Evolutionary conservation across 2,888 invertebrate genomes (phyloP).

Genomic region (Hipparchia semele): DNA sequence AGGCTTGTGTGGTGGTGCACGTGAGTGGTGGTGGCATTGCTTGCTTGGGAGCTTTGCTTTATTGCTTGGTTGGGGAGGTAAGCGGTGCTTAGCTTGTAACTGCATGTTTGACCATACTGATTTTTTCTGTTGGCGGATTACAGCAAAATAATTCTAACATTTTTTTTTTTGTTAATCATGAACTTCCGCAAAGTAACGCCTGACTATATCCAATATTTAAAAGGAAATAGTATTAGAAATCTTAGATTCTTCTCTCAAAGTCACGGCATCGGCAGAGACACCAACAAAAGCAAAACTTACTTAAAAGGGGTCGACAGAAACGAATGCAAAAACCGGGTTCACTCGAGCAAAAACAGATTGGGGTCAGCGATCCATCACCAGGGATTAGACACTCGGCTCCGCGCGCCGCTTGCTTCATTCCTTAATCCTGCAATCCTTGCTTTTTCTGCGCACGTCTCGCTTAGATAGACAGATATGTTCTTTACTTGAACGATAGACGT

Average conservation of each 20-base stretch:
- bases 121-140: too few species aligned
- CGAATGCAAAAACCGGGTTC: constrained; percentile 28
- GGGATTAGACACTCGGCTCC: constrained; percentile 36
- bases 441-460: constrained; percentile 26
- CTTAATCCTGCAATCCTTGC: constrained; percentile 35
- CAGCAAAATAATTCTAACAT: too few species aligned
- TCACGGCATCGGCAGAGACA: background rate
- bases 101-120: too few species aligned
- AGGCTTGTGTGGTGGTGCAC: too few species aligned
- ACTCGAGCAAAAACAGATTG: constrained; percentile 37
- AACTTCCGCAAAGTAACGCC: too few species aligned
- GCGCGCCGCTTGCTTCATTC: constrained; percentile 31
- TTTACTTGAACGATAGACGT: constrained; percentile 3
- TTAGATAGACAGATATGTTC: constrained; percentile 1
- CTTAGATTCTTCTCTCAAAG: background rate
- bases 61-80: too few species aligned
- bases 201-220: background rate
- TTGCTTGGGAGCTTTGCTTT: too few species aligned
- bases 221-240: background rate
- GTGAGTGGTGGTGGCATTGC: too few species aligned
- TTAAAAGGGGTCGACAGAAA: constrained; percentile 22
- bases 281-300: constrained; percentile 20
- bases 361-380: constrained; percentile 42
- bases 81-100: too few species aligned
- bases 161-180: too few species aligned